Percentiles rank a stretch among this genome's conserved stretches.
Conservation (phyloP, 2,888 invertebrate species). For the Gonocerus acuteangulatus region DNA sequence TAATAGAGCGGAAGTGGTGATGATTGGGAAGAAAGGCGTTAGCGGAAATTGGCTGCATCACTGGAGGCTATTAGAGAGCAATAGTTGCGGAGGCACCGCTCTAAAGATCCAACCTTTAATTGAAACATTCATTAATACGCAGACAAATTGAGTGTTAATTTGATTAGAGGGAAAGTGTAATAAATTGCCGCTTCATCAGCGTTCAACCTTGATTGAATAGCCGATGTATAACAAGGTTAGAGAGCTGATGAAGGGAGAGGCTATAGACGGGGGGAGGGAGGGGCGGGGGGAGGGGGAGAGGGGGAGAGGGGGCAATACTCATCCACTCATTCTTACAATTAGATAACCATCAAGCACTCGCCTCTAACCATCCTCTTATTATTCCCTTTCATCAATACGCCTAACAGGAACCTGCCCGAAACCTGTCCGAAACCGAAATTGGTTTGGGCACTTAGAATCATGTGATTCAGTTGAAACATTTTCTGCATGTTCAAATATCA, state of each 20-base stretch:
- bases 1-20: no score
- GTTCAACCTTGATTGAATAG: slow-evolving; percentile 23
- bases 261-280: not conserved
- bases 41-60: not conserved
- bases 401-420: no score
- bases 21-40: not conserved
- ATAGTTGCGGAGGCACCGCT: slow-evolving; percentile 7
- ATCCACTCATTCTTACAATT: slow-evolving; percentile 1
- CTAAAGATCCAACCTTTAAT: slow-evolving; percentile 39
- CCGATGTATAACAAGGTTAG: slow-evolving; percentile 11
- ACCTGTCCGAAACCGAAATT: no score
- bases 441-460: no score
- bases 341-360: slow-evolving; percentile 5
- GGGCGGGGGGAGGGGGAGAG: not conserved
- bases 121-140: slow-evolving; percentile 54
- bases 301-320: not conserved
- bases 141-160: slow-evolving; percentile 50
- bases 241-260: no score
- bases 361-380: not conserved
- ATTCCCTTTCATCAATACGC: not conserved
- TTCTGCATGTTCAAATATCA: no score
- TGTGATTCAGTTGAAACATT: no score
- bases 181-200: slow-evolving; percentile 35
- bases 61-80: not conserved
- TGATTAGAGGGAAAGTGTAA: slow-evolving; percentile 42